Conservation (phyloP, 2,113 vertebrate species). For the Antennarius striatus region DNA sequence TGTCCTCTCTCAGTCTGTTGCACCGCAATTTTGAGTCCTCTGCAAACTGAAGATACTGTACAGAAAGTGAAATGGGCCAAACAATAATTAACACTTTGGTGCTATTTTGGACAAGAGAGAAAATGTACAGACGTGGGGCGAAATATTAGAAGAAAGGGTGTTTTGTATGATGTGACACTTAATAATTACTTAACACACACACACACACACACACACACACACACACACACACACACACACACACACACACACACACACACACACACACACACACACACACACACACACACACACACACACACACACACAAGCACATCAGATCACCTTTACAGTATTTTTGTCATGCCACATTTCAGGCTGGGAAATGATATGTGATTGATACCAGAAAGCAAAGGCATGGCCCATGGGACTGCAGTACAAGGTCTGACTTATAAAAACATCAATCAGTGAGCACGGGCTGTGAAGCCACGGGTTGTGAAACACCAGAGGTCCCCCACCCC, state of each 20-base stretch:
- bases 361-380: slow-evolving; percentile 84
- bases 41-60: slow-evolving; percentile 30
- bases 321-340: slow-evolving; percentile 84
- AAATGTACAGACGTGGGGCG: slow-evolving; percentile 37
- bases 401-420: slow-evolving; percentile 72
- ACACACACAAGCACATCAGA: slow-evolving; percentile 74
- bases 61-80: slow-evolving; percentile 17
- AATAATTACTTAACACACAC: slow-evolving; percentile 83
- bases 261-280: slow-evolving; percentile 76
- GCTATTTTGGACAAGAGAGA: slow-evolving; percentile 30
- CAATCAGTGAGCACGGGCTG: slow-evolving; percentile 73
- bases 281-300: slow-evolving; percentile 4
- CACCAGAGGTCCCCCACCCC: slow-evolving; percentile 50
- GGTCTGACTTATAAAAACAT: slow-evolving; percentile 85
- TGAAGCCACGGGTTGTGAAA: slow-evolving; percentile 63
- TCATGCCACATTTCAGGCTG: slow-evolving; percentile 73
- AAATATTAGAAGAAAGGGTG: slow-evolving; percentile 30
- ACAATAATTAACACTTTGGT: slow-evolving; percentile 15
- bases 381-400: slow-evolving; percentile 73
- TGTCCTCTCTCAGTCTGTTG: slow-evolving; percentile 26
- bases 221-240: slow-evolving; percentile 74
- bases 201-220: slow-evolving; percentile 76
- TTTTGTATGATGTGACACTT: slow-evolving; percentile 69
- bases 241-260: slow-evolving; percentile 75
- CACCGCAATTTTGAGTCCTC: slow-evolving; percentile 49